Evolutionary conservation across 2,888 invertebrate species (phyloP).

Genomic region (Litoditis marina): DNA sequence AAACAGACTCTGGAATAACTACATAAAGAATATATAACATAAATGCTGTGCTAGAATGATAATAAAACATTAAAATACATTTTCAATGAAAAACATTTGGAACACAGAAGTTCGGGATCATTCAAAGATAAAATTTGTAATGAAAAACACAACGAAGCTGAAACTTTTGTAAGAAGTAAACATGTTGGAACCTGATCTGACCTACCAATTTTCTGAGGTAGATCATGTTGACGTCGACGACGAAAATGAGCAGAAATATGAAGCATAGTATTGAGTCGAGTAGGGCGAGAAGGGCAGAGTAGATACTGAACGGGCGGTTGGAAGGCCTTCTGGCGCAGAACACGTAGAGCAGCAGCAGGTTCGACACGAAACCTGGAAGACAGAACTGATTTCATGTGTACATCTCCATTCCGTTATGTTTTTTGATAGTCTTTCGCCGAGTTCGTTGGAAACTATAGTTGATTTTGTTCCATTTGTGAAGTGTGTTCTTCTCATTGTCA

Average conservation of each 20-base stretch:
- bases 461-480: no score
- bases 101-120: no score
- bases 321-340: conserved; percentile 36
- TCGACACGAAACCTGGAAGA: conserved; percentile 33
- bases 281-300: conserved; percentile 44
- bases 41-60: no score
- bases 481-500: neutral
- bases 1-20: conserved; percentile 42
- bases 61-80: no score
- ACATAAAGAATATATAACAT: neutral
- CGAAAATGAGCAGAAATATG: conserved; percentile 48
- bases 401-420: no score
- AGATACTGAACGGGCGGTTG: conserved; percentile 47
- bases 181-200: no score
- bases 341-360: conserved; percentile 40
- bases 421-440: no score
- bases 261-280: conserved; percentile 45
- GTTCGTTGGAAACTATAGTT: no score
- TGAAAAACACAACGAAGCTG: neutral
- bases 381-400: no score
- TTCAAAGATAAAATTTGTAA: no score
- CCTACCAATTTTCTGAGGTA: conserved; percentile 43
- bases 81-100: no score
- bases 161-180: no score
- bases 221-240: conserved; percentile 47